A percentile compares a stretch with the other conserved stretches of the same genome.
These are phyloP conservation scores for Phymastichus coffea DNA, from an alignment of 1,140 invertebrate genomes.

Conservation along the genomic window DNA sequence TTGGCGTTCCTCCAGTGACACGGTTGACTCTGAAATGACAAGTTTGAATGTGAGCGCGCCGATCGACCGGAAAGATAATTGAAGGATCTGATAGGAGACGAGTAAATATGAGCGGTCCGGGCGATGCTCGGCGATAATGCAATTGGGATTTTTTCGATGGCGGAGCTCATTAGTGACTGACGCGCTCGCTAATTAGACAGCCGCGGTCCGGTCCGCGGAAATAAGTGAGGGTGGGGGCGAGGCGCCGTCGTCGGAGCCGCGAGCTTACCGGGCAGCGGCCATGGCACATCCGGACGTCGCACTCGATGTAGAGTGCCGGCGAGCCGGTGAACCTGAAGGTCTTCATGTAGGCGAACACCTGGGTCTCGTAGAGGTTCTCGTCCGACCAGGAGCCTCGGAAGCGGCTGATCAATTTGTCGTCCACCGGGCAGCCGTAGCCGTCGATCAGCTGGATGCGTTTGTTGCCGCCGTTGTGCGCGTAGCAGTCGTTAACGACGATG, in stretches of 20 bases:
- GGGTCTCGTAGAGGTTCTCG: conserved; percentile 85
- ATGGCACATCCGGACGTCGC: conserved; percentile 93
- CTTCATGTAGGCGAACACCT: conserved; percentile 94
- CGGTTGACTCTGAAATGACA: conserved; percentile 79
- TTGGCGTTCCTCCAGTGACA: conserved; percentile 91
- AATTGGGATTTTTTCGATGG: no score
- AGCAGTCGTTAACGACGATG: conserved; percentile 94
- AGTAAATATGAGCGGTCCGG: no score
- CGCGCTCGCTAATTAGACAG: no score
- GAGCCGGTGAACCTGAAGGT: conserved; percentile 92
- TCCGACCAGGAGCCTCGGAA: conserved; percentile 92
- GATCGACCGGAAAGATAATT: no score
- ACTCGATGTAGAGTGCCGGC: conserved; percentile 90
- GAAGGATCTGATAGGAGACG: no score
- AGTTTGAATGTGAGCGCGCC: no score
- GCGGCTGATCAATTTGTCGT: conserved; percentile 88
- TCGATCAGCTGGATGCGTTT: conserved; percentile 91
- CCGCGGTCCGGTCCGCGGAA: no score
- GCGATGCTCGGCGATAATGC: no score
- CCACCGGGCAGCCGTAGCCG: conserved; percentile 91
- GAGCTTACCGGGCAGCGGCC: conserved; percentile 88
- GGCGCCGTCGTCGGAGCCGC: no score
- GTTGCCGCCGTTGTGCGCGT: conserved; percentile 89
- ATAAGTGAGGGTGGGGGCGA: no score
- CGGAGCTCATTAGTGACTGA: no score